Evolutionary conservation across 2,888 invertebrate species (phyloP).

Genomic region (Allygus modestus): DNA sequence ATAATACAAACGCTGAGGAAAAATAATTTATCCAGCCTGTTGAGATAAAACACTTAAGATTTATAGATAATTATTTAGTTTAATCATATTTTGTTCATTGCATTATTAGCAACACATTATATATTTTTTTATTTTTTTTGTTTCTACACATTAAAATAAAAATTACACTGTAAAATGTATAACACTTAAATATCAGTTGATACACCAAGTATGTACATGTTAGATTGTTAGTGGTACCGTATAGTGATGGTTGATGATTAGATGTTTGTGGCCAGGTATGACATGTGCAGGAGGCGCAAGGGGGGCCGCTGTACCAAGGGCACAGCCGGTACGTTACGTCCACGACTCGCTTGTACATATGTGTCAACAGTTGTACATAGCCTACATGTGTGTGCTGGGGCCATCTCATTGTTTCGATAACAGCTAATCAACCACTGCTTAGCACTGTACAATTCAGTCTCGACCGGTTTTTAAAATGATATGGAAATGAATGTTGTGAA

Average conservation of each 20-base stretch:
- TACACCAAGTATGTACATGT: too few species aligned
- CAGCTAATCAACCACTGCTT: slow-evolving; percentile 21
- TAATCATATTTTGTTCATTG: too few species aligned
- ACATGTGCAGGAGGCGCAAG: slow-evolving; percentile 98
- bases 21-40: too few species aligned
- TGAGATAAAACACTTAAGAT: too few species aligned
- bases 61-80: too few species aligned
- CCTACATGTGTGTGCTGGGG: slow-evolving; percentile 13
- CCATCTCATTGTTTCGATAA: not conserved
- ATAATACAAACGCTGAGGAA: too few species aligned
- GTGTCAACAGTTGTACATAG: slow-evolving; percentile 36
- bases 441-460: not conserved
- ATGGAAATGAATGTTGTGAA: not conserved
- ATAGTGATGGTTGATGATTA: not conserved
- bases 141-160: too few species aligned
- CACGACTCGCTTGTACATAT: slow-evolving; percentile 57
- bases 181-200: too few species aligned
- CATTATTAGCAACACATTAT: too few species aligned
- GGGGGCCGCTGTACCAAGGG: slow-evolving; percentile 98
- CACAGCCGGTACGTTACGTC: slow-evolving; percentile 91
- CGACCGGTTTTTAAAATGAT: not conserved
- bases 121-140: too few species aligned
- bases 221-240: too few species aligned
- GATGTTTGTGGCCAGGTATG: slow-evolving; percentile 83
- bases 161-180: too few species aligned